A percentile compares a stretch with the other conserved stretches of the same genome.
These are phyloP conservation scores for Chaetodon auriga DNA, from an alignment of 2,113 vertebrate genomes.

Conservation along the genomic window DNA sequence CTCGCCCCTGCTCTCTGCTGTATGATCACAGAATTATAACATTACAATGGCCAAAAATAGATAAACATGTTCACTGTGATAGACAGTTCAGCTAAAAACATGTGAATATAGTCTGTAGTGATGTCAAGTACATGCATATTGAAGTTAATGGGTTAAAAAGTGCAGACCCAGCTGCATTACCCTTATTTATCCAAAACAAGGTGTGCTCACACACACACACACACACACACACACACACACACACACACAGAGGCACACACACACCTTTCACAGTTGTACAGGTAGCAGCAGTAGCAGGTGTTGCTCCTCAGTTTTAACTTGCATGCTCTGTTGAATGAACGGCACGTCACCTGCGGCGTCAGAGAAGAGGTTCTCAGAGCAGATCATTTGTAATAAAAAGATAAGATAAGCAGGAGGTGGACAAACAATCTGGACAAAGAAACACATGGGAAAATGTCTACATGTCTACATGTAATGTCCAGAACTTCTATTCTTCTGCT, in stretches of 20 bases:
- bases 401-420: background rate
- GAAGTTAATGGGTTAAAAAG: too few species aligned
- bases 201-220: too few species aligned
- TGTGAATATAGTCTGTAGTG: too few species aligned
- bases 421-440: background rate
- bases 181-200: background rate
- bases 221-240: slow-evolving; percentile 79
- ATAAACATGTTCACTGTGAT: too few species aligned
- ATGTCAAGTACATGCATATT: too few species aligned
- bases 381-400: background rate
- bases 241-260: slow-evolving; percentile 31
- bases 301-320: slow-evolving; percentile 90
- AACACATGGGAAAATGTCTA: background rate
- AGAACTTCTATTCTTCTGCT: background rate
- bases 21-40: background rate
- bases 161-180: too few species aligned
- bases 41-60: background rate
- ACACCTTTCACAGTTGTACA: slow-evolving; percentile 93
- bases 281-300: slow-evolving; percentile 97
- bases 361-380: background rate
- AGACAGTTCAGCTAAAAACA: too few species aligned
- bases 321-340: slow-evolving; percentile 83
- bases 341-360: slow-evolving; percentile 88
- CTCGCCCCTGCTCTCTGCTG: background rate
- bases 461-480: background rate